A percentile compares a stretch with the other conserved stretches of the same genome.
phyloP scores from a whole-genome alignment of 2,113 vertebrate genomes.

The Empidonax alnorum region DNA sequence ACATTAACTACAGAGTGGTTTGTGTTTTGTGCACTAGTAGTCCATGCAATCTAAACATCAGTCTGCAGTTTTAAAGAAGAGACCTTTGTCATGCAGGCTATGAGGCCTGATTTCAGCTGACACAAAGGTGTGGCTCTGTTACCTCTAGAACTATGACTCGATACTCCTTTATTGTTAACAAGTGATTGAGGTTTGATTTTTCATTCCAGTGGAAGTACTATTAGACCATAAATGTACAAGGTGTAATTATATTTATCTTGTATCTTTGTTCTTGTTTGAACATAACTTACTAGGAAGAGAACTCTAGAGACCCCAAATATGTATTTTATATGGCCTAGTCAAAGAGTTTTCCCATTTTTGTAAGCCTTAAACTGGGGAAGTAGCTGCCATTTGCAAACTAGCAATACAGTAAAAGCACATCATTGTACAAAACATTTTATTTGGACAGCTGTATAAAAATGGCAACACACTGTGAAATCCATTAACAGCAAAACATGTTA shows the following conservation, averaged over 20 bases:
- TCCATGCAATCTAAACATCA: neutral
- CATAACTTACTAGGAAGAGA: neutral
- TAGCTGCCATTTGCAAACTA: conserved; percentile 38
- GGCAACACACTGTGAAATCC: conserved; percentile 68
- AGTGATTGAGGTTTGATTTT: neutral
- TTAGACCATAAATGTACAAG: neutral
- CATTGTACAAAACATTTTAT: conserved; percentile 47
- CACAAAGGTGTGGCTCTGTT: neutral
- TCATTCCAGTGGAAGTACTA: neutral
- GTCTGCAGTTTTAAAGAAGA: neutral
- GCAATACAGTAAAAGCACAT: conserved; percentile 38
- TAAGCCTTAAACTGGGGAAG: neutral
- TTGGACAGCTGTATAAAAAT: conserved; percentile 68
- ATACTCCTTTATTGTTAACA: neutral
- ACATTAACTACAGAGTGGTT: neutral
- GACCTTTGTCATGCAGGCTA: neutral
- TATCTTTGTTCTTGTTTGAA: conserved; percentile 27
- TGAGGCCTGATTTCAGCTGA: neutral
- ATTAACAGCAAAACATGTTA: conserved; percentile 68
- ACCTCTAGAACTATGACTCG: neutral
- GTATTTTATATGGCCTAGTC: neutral
- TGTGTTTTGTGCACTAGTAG: neutral
- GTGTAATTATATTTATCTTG: neutral
- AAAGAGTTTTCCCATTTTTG: conserved; percentile 15
- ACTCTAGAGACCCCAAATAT: neutral